Percentiles rank a stretch among this genome's conserved stretches.
Conservation (phyloP, 2,113 vertebrate species). For the Todiramphus saurophagus region DNA sequence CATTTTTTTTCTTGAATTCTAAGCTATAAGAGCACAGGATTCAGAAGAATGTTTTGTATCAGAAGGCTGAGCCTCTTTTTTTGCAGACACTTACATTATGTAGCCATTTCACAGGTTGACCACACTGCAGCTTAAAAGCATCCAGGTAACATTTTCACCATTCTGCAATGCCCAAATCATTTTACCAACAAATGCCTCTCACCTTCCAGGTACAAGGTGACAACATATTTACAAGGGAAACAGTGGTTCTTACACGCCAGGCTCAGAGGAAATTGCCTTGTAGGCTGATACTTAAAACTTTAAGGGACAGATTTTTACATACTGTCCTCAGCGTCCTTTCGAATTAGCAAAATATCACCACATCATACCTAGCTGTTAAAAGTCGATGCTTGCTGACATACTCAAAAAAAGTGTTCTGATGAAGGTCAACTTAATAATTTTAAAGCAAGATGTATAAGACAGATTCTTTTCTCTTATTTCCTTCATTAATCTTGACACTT, state of each 20-base stretch:
- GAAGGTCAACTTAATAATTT: neutral
- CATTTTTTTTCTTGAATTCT: neutral
- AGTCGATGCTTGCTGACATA: neutral
- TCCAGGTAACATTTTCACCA: neutral
- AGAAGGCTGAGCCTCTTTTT: neutral
- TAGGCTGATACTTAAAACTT: neutral
- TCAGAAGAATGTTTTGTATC: neutral
- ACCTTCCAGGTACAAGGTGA: neutral
- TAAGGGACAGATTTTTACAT: neutral
- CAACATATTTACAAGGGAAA: neutral
- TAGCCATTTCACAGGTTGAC: neutral
- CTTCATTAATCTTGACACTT: neutral
- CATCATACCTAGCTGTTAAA: neutral
- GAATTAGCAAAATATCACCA: neutral
- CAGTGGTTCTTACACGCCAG: neutral
- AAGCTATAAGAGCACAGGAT: neutral
- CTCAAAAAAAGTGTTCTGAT: neutral
- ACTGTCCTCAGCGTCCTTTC: neutral
- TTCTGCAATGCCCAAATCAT: neutral
- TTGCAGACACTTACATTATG: neutral
- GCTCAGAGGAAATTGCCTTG: neutral
- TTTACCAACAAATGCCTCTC: neutral
- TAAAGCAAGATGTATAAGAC: neutral
- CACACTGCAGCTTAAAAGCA: neutral
- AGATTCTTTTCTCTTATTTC: constrained; percentile 5